These are phyloP conservation scores for Cranoglanis bouderius DNA, from an alignment of 2,113 vertebrate genomes.

Conservation along the genomic window DNA sequence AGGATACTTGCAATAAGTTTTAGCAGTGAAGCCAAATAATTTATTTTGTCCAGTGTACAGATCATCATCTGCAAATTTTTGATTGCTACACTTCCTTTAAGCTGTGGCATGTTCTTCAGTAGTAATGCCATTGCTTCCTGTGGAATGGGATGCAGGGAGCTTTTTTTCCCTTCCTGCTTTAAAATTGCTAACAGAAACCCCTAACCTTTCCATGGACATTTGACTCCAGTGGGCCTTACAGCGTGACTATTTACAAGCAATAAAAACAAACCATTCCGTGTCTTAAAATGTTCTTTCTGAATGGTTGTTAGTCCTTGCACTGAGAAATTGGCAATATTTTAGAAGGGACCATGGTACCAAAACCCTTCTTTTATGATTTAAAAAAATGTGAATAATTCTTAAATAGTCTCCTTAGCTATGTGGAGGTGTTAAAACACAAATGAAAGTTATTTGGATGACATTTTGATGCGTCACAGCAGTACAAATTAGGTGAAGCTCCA, in stretches of 20 bases:
- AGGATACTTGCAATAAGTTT: not conserved
- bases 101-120: constrained; percentile 30
- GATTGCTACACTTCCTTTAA: not conserved
- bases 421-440: not conserved
- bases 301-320: not conserved
- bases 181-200: constrained; percentile 1
- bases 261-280: constrained; percentile 19
- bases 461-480: not conserved
- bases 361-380: not conserved
- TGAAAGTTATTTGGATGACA: not conserved
- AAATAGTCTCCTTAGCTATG: not conserved
- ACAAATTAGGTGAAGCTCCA: not conserved
- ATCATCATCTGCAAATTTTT: not conserved
- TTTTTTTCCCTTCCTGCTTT: constrained; percentile 48
- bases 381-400: not conserved
- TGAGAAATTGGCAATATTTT: not conserved
- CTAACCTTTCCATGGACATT: not conserved
- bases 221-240: not conserved
- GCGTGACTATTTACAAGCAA: constrained; percentile 1
- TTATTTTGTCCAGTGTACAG: not conserved
- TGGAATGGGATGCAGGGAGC: constrained; percentile 44
- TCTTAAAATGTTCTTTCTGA: not conserved
- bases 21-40: not conserved
- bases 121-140: constrained; percentile 43
- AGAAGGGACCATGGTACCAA: no score